Base-by-base conservation (phyloP, 2,888 invertebrate genomes). In the Crepidodera aurea region DNA sequence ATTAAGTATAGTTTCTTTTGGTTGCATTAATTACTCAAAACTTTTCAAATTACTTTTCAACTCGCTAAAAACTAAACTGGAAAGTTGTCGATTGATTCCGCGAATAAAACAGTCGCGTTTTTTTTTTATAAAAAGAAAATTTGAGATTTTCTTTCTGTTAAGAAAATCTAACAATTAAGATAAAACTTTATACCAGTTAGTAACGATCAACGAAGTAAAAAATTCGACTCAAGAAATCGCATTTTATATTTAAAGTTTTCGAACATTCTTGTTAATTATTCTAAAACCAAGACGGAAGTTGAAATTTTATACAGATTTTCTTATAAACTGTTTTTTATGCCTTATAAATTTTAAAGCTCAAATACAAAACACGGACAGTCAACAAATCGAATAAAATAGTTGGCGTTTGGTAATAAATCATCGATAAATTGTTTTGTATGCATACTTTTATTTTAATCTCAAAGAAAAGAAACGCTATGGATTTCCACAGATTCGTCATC, bases 21-120 rank as follows among this genome's bases (percentile, higher is more conserved):
- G 39, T 39, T 12, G 39, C 42, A 15, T 42, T 42, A 42, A 42
- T 42, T 42, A 42, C 42, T 42, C 6, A n/a, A 42, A 15, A 42
- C 18, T 42, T 42, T 42, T 19, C n/a, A 42, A 16, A 42, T 42
- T 42, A 42, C 42, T 42, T 42, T 42, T 15, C 16, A 42, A 42
- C 18, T 42, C 7, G 10, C 25, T 3, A 8, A n/a, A 42, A 15
- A n/a, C 8, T 16, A 42, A 42, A 6, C 12, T 42, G 18, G 16
- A 18, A 42, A 42, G 16, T 42, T 42, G 42, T 42, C 42, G 42
- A 42, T 42, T 42, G 42, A 42, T 42, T 42, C 16, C 42, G 1
- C 6, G 42, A 42, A 42, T 42, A 42, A 42, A 42, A 42, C n/a
- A 16, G 10, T 3, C 39, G 16, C 6, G 22, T 39, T 8, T 39